phyloP scores from a whole-genome alignment of 2,113 vertebrate genomes.

The Tursiops truncatus region DNA sequence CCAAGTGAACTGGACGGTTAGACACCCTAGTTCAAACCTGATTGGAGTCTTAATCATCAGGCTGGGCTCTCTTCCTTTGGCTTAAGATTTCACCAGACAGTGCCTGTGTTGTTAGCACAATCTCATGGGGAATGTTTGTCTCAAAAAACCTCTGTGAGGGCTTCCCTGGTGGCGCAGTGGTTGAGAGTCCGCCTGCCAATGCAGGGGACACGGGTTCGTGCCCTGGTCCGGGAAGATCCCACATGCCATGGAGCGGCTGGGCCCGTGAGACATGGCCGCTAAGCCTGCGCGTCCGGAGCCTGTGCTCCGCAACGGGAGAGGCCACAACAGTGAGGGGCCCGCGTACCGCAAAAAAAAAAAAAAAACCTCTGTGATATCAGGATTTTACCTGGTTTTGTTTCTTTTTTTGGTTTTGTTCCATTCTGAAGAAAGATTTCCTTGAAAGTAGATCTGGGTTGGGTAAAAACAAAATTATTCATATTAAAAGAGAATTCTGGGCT shows the following conservation, averaged over 20 bases:
- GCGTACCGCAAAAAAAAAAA: too few species aligned
- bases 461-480: too few species aligned
- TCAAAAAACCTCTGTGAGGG: not conserved
- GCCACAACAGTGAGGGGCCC: too few species aligned
- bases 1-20: not conserved
- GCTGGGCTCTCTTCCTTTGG: not conserved
- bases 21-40: not conserved
- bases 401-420: not conserved
- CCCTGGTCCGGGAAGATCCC: too few species aligned
- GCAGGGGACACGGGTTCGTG: too few species aligned
- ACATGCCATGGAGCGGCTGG: too few species aligned
- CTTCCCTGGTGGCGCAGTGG: too few species aligned
- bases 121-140: not conserved
- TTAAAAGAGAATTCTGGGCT: not conserved
- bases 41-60: not conserved
- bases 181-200: too few species aligned
- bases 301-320: too few species aligned
- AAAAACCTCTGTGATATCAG: not conserved
- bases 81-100: not conserved
- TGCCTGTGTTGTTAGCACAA: not conserved
- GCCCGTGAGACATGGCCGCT: too few species aligned
- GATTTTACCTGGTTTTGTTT: not conserved
- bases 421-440: slow-evolving; percentile 27
- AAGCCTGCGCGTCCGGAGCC: too few species aligned
- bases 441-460: not conserved